phyloP scores from a whole-genome alignment of 1,140 invertebrate species.

The Solenopsis fugax region DNA sequence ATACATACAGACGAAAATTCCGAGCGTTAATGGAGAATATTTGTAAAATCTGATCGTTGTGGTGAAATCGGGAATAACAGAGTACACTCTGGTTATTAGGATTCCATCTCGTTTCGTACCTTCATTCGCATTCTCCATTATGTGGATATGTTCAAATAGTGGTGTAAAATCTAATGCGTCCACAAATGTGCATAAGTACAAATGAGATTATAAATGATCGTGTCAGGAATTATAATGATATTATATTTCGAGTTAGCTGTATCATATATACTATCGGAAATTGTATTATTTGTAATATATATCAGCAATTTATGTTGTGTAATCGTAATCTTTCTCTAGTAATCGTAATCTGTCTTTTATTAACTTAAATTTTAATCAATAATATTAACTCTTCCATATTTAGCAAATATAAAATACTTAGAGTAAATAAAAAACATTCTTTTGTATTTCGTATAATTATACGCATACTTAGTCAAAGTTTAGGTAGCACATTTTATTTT shows the following conservation, averaged over 20 bases:
- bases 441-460: not conserved
- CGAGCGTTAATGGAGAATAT: slow-evolving; percentile 47
- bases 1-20: slow-evolving; percentile 13
- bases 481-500: slow-evolving; percentile 14
- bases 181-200: slow-evolving; percentile 19
- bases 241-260: slow-evolving; percentile 1
- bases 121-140: slow-evolving; percentile 47
- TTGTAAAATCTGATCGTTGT: slow-evolving; percentile 52
- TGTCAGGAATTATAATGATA: slow-evolving; percentile 28
- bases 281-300: slow-evolving; percentile 28
- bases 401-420: not conserved
- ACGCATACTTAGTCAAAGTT: not conserved
- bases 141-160: slow-evolving; percentile 2
- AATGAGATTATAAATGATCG: slow-evolving; percentile 37
- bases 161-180: slow-evolving; percentile 26
- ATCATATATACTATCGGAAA: not conserved
- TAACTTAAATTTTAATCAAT: not conserved
- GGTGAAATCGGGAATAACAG: slow-evolving; percentile 30
- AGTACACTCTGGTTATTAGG: slow-evolving; percentile 40
- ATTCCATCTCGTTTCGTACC: slow-evolving; percentile 32
- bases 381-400: not conserved
- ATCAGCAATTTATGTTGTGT: not conserved
- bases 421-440: slow-evolving; percentile 2
- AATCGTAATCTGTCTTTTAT: not conserved
- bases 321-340: not conserved